A percentile compares a stretch with the other conserved stretches of the same genome.
Conservation (phyloP, 2,888 invertebrate species). For the Myathropa florea region DNA sequence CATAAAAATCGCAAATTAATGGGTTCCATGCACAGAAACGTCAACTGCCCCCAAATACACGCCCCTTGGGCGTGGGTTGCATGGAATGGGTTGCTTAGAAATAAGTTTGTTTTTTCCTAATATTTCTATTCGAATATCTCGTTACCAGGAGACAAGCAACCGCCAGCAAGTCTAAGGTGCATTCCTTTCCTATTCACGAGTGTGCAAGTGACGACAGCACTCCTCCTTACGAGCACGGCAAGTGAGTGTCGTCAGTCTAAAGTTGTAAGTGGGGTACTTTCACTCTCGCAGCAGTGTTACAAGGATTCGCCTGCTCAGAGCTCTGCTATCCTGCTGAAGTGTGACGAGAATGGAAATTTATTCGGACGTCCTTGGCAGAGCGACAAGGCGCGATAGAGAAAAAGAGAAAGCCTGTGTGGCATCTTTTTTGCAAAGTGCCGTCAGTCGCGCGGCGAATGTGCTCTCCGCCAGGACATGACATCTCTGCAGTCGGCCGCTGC, state of each 20-base stretch:
- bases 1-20: slow-evolving; percentile 79
- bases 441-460: not conserved
- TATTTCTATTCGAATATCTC: slow-evolving; percentile 80
- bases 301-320: slow-evolving; percentile 20
- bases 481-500: slow-evolving; percentile 72
- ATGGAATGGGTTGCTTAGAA: slow-evolving; percentile 48
- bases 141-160: slow-evolving; percentile 76
- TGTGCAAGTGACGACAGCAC: not conserved
- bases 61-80: not conserved
- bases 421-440: not conserved
- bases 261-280: slow-evolving; percentile 26
- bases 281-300: slow-evolving; percentile 40
- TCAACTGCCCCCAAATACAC: not conserved
- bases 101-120: slow-evolving; percentile 75
- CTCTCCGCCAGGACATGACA: not conserved
- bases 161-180: slow-evolving; percentile 37
- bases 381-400: slow-evolving; percentile 35
- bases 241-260: not conserved
- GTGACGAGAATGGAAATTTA: slow-evolving; percentile 80
- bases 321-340: slow-evolving; percentile 75
- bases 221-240: not conserved
- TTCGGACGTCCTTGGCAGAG: slow-evolving; percentile 50
- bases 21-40: slow-evolving; percentile 37
- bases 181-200: slow-evolving; percentile 33
- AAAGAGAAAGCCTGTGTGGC: slow-evolving; percentile 37